Base-by-base conservation (phyloP, 1,140 invertebrate species). In the Hycleus phaleratus region DNA sequence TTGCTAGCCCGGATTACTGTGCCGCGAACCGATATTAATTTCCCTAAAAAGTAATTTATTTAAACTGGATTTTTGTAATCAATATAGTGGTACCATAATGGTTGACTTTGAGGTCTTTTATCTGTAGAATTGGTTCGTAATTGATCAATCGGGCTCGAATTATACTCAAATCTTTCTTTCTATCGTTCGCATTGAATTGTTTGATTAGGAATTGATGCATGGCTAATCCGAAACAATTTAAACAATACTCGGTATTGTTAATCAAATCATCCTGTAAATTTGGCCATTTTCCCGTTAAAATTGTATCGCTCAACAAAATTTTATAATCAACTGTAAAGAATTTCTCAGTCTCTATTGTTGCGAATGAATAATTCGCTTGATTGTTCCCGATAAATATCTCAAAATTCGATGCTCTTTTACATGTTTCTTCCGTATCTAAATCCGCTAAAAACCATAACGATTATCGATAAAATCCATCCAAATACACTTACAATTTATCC, bases 1-100 rank as follows among this genome's bases (percentile, higher is more conserved):
- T 85, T 85, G 11, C 89, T 84, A 6, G 91, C 87, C 69, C 91
- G 79, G 49, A 92, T 89, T 0, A 97, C 88, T 57, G 89, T 93
- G 0, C 94, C 94, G 70, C 85, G 84, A 2, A 95, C 80, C 12
- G 85, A 84, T 1, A 95, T 80, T 63, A 94, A 80, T 78, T 92
- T 93, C 10, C 87, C 89, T 89, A 62, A 26, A 75, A 75, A 26
- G 40, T 12, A 49, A 43, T 11, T 48, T 10, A n/a, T 38, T 9
- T 12, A 38, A 39, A 44, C 2, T 7, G 12, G 0, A 42, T 44
- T 45, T 44, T 38, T 56, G 11, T 47, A 42, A n/a, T 49, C 32
- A 4, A 10, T 0, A 26, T 18, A 64, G 54, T 53, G 24, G 51
- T 78, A 88, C 88, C 88, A 81, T 85, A 90, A 71, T 81, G 84